Evolutionary conservation across 2,888 invertebrate genomes (phyloP).

Genomic region (Dioctria rufipes): DNA sequence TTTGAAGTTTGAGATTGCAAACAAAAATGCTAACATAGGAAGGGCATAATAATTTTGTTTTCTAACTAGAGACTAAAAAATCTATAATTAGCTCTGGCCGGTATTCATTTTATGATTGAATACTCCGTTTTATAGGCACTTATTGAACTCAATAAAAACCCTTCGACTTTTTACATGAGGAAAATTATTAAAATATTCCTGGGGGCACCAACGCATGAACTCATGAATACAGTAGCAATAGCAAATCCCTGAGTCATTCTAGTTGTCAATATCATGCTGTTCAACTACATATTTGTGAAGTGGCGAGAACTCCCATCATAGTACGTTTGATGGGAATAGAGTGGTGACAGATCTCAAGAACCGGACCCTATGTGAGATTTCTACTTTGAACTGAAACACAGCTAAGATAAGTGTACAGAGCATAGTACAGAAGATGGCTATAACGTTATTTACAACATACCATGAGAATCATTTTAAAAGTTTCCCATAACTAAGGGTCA

Average conservation of each 20-base stretch:
- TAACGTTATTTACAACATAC: neutral
- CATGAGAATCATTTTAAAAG: slow-evolving; percentile 45
- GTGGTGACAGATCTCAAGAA: slow-evolving; percentile 43
- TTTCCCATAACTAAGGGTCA: slow-evolving; percentile 34
- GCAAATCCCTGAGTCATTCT: slow-evolving; percentile 25
- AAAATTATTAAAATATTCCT: too few relatives aligned
- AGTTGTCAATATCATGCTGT: slow-evolving; percentile 7
- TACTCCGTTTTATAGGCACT: too few relatives aligned
- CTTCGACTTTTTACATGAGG: too few relatives aligned
- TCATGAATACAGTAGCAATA: neutral
- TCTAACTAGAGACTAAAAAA: too few relatives aligned
- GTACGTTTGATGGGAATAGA: slow-evolving; percentile 22
- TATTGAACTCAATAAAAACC: too few relatives aligned
- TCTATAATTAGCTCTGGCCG: too few relatives aligned
- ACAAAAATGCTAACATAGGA: too few relatives aligned
- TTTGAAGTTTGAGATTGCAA: too few relatives aligned
- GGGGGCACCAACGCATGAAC: too few relatives aligned
- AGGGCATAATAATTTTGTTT: too few relatives aligned
- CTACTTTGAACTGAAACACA: neutral
- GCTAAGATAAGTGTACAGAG: neutral
- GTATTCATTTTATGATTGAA: too few relatives aligned
- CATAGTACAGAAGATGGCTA: too few relatives aligned
- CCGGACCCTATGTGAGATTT: slow-evolving; percentile 22
- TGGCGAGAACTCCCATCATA: neutral
- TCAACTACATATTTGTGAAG: slow-evolving; percentile 9